phyloP scores from a whole-genome alignment of 2,797 vertebrate genomes.

The Tauraco hartlaubi region DNA sequence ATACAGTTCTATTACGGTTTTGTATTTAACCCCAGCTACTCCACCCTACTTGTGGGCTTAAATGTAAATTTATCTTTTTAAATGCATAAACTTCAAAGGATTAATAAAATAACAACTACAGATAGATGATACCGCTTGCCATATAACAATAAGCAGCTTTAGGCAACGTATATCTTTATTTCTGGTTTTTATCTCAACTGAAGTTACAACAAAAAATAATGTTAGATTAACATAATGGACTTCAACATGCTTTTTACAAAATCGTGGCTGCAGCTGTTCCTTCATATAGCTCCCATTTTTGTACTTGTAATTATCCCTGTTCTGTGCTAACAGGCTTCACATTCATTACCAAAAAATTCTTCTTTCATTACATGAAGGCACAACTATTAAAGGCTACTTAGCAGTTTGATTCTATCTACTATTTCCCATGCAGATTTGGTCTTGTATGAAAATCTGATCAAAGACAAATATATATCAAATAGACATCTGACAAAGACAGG shows the following conservation, averaged over 20 bases:
- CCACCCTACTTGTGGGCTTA: neutral
- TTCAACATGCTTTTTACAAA: constrained; percentile 15
- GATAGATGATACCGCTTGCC: neutral
- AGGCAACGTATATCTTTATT: neutral
- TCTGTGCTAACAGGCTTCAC: constrained; percentile 19
- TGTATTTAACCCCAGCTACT: neutral
- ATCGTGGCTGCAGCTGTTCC: constrained; percentile 59
- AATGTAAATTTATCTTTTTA: neutral
- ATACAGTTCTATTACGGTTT: neutral
- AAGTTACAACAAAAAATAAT: neutral
- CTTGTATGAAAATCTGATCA: constrained; percentile 14
- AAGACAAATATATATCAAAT: neutral
- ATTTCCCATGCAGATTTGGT: constrained; percentile 9
- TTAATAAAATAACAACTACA: constrained; percentile 4
- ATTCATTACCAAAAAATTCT: constrained; percentile 20
- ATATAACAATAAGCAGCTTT: neutral
- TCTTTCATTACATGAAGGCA: constrained; percentile 38
- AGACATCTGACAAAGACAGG: constrained; percentile 25
- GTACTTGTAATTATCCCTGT: constrained; percentile 38
- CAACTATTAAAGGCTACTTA: constrained; percentile 57
- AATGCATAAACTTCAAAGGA: neutral
- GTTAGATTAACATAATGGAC: constrained; percentile 31
- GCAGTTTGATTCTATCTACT: constrained; percentile 13
- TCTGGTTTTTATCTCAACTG: neutral
- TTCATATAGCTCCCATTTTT: constrained; percentile 24